A percentile compares a stretch with the other conserved stretches of the same genome.
phyloP scores from a whole-genome alignment of 2,888 invertebrate genomes.

The Horisme vitalbata region DNA sequence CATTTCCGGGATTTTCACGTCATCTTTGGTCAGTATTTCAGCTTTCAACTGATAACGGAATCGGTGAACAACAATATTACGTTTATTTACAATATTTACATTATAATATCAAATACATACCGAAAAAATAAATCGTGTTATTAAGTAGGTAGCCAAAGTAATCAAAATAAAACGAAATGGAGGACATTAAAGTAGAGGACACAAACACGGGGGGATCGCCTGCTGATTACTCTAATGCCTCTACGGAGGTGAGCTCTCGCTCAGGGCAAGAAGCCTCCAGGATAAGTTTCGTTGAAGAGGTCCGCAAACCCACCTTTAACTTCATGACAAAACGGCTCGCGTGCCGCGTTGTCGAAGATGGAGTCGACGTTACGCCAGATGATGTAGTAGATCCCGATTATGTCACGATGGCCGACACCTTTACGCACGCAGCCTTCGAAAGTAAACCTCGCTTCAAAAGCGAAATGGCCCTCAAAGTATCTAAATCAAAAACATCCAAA shows the following conservation, averaged over 20 bases:
- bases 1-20: no score
- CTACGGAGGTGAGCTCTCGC: constrained; percentile 17
- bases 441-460: constrained; percentile 49
- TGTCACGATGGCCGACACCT: constrained; percentile 58
- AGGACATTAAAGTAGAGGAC: not conserved
- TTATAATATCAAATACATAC: no score
- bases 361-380: constrained; percentile 61
- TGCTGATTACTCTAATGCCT: constrained; percentile 6
- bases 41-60: no score
- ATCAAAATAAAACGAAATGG: no score
- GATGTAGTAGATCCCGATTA: constrained; percentile 54
- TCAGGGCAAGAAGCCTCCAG: constrained; percentile 15
- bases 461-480: constrained; percentile 44
- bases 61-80: no score
- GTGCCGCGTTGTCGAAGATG: constrained; percentile 50
- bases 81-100: no score
- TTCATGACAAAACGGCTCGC: constrained; percentile 58
- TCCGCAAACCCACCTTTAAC: constrained; percentile 41
- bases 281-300: constrained; percentile 36
- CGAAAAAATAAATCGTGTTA: no score
- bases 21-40: no score
- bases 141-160: no score
- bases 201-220: constrained; percentile 4
- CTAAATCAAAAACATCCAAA: constrained; percentile 42
- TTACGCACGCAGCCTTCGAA: constrained; percentile 66